These are phyloP conservation scores for Chironomus striatipennis DNA, from an alignment of 1,140 invertebrate species.

Conservation along the genomic window DNA sequence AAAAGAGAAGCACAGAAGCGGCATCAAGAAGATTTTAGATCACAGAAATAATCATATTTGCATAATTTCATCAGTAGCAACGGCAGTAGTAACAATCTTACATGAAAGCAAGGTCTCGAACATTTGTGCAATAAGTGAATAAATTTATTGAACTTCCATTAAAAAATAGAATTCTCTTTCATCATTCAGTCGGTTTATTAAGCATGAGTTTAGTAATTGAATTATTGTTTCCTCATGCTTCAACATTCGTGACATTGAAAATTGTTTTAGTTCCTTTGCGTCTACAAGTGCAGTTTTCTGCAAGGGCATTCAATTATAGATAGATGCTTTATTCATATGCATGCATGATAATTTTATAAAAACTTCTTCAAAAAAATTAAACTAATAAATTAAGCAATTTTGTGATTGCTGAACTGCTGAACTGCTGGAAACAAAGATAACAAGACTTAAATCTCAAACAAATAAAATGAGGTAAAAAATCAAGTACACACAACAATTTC, in stretches of 20 bases:
- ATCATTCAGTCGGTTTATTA: constrained; percentile 11
- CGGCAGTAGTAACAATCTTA: not conserved
- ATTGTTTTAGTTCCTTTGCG: not conserved
- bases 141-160: not conserved
- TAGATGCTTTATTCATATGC: too few species aligned
- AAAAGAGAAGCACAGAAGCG: not conserved
- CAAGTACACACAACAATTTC: not conserved
- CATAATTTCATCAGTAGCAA: constrained; percentile 22
- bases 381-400: too few species aligned
- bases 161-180: not conserved
- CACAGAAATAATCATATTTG: constrained; percentile 20
- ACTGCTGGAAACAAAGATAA: too few species aligned
- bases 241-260: constrained; percentile 19
- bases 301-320: too few species aligned
- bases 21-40: not conserved
- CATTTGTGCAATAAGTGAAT: not conserved
- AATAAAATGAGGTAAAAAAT: not conserved
- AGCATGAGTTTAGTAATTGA: constrained; percentile 18
- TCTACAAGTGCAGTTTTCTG: not conserved
- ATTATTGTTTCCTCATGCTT: constrained; percentile 19
- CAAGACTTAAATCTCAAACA: too few species aligned
- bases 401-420: not conserved
- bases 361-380: too few species aligned
- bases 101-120: not conserved
- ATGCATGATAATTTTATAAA: too few species aligned